Evolutionary conservation across 2,113 vertebrate genomes (phyloP).

Genomic region (Gorsachius goisagi): DNA sequence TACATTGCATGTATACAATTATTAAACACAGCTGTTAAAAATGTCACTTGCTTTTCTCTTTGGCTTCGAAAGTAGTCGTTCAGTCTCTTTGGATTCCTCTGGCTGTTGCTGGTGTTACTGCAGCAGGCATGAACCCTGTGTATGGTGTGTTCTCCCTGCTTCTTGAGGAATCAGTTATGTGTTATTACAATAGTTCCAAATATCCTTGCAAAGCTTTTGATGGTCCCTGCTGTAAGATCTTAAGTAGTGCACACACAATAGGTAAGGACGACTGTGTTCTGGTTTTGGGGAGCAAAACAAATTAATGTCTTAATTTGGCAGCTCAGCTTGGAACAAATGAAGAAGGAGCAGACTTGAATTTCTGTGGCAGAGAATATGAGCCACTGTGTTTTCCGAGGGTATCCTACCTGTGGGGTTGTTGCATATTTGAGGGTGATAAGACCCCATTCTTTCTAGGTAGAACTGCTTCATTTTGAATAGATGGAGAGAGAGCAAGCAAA

Average conservation of each 20-base stretch:
- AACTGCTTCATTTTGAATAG: background rate
- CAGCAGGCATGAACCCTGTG: background rate
- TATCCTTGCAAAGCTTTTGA: background rate
- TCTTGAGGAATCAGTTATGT: background rate
- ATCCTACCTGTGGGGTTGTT: background rate
- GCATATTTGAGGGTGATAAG: background rate
- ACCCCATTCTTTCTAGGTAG: background rate
- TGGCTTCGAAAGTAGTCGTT: background rate
- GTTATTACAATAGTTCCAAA: background rate
- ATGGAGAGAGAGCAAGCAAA: background rate
- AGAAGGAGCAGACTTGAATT: background rate
- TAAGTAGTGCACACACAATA: background rate
- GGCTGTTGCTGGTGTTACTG: background rate
- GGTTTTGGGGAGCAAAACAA: background rate
- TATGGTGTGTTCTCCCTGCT: background rate
- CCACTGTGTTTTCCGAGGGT: background rate
- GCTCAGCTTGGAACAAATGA: background rate
- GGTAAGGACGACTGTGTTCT: background rate
- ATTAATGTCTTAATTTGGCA: background rate
- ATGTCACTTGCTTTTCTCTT: background rate
- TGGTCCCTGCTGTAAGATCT: background rate
- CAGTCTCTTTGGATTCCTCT: background rate
- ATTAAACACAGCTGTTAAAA: background rate
- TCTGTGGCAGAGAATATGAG: background rate
- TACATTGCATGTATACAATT: background rate